Base-by-base conservation (phyloP, 1,140 invertebrate species). In the Caenorhabditis remanei region DNA sequence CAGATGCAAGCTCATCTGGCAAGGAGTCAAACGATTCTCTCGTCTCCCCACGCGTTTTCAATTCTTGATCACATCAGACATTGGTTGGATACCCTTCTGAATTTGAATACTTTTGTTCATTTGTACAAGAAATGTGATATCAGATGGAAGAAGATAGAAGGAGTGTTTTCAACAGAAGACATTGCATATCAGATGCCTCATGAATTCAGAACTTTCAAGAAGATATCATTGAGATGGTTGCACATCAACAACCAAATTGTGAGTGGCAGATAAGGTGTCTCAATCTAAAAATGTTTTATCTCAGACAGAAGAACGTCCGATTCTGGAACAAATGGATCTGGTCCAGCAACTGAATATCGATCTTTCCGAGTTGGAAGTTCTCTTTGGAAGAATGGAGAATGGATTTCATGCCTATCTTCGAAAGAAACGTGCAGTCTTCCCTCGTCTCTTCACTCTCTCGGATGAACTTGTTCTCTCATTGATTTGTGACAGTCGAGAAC, bases 201-300 rank as follows among this genome's bases (percentile, higher is more conserved):
- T 40, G 92, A 85, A 48, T 86, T 87, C 32, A 90, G 71, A 48
- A 87, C 67, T 63, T 91, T 90, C 58, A 91, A 85, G 41, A 85
- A 85, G 21, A 85, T 85, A 1, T 67, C 84, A 1, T 61, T 85
- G 46, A 41, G 61, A 32, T 85, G 84, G 84, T 46, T 67, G n/a
- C 84, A 85, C 16, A 71, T 85, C 2, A 85, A 85, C 19, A 67
- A 63, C 24, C 61, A 56, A 43, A 85, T 85, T 43, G 84, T 85
- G 41, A 41, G 32, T 85, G 41, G 4, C 16, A n/a, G 16, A 19
- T 8, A 58, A 58, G 56, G 1, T n/a, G 53, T 71, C n/a, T 24
- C 32, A 6, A 11, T 41, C 4, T 41, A 61, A 63, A 48, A 46
- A 46, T 41, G 16, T 71, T 65, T 67, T 1, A 41, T 85, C 65